Evolutionary conservation across 2,113 vertebrate genomes (phyloP).

Genomic region (Marcusenius ussheri): DNA sequence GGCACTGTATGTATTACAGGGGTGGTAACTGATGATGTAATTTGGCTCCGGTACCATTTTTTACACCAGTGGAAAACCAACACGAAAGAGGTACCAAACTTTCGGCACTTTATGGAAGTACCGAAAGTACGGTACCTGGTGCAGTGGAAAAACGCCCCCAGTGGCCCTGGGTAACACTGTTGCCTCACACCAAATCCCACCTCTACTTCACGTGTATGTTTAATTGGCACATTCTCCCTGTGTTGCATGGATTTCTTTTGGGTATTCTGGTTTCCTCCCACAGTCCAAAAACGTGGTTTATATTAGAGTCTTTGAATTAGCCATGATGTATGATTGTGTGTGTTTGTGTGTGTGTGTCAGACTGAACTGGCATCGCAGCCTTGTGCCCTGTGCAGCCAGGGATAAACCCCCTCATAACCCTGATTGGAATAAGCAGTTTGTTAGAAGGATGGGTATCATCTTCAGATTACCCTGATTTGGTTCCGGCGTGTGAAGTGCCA

Average conservation of each 20-base stretch:
- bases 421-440: background rate
- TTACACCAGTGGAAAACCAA: no score
- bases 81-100: no score
- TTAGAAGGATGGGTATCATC: background rate
- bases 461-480: background rate
- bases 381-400: background rate
- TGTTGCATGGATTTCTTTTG: background rate
- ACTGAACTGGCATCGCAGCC: background rate
- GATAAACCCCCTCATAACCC: background rate
- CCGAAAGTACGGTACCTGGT: no score
- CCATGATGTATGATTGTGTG: background rate
- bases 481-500: background rate
- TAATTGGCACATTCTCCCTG: background rate
- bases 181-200: background rate
- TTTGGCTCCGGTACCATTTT: no score
- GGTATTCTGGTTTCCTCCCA: background rate
- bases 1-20: background rate
- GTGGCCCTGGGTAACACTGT: background rate
- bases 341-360: background rate
- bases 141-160: background rate
- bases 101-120: no score
- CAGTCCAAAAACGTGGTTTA: background rate
- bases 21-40: no score
- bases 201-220: background rate
- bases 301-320: background rate